Evolutionary conservation across 2,888 invertebrate genomes (phyloP).

Genomic region (Andricus quercusramuli): DNA sequence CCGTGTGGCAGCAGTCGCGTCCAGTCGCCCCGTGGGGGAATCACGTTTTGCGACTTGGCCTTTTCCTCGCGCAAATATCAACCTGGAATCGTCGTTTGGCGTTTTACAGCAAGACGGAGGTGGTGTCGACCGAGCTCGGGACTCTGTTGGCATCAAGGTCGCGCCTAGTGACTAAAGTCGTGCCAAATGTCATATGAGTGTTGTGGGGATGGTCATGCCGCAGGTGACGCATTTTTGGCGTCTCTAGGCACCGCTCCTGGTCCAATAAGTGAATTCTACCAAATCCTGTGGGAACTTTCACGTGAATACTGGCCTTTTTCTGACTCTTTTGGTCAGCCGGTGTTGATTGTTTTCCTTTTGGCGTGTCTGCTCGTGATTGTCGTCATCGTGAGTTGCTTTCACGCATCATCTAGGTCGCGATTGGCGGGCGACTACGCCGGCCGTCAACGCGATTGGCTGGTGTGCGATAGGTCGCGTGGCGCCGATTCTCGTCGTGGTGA

Average conservation of each 20-base stretch:
- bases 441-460: constrained; percentile 19
- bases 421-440: constrained; percentile 7
- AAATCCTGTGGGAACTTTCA: constrained; percentile 1
- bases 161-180: constrained; percentile 13
- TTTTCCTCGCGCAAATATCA: constrained; percentile 30
- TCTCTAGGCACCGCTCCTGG: constrained; percentile 49
- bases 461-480: constrained; percentile 35
- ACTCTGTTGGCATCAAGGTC: constrained; percentile 2
- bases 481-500: background rate
- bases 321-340: background rate
- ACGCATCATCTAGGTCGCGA: background rate
- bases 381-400: constrained; percentile 24
- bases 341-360: constrained; percentile 16
- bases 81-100: background rate
- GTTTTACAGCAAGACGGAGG: background rate
- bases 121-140: background rate
- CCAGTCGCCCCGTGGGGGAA: constrained; percentile 32
- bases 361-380: background rate
- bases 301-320: background rate
- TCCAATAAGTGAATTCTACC: constrained; percentile 11
- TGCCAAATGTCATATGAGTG: constrained; percentile 72
- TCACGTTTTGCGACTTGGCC: constrained; percentile 34
- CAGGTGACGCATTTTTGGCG: constrained; percentile 63
- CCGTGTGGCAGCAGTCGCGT: constrained; percentile 13
- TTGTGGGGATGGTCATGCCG: constrained; percentile 65